phyloP scores from a whole-genome alignment of 2,888 invertebrate genomes.

The Drosophila paucipuncta region DNA sequence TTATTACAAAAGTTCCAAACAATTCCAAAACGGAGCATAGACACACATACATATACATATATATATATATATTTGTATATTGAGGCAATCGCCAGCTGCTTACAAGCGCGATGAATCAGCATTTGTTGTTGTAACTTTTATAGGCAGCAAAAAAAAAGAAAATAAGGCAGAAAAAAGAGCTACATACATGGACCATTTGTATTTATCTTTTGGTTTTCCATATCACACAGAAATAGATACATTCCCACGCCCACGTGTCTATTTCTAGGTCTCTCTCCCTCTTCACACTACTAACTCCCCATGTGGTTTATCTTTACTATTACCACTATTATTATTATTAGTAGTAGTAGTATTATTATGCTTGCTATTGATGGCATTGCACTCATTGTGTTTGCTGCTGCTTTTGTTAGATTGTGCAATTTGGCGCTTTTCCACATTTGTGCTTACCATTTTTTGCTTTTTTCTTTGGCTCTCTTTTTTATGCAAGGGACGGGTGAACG shows the following conservation, averaged over 20 bases:
- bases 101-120: slow-evolving; percentile 55
- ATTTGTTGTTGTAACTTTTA: slow-evolving; percentile 42
- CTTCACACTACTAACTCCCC: slow-evolving; percentile 27
- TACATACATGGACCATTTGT: slow-evolving; percentile 22
- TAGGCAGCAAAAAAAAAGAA: slow-evolving; percentile 21
- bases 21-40: slow-evolving; percentile 10
- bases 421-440: slow-evolving; percentile 68
- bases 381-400: slow-evolving; percentile 40
- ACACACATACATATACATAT: neutral
- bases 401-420: slow-evolving; percentile 65
- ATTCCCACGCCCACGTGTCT: slow-evolving; percentile 79
- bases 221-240: slow-evolving; percentile 62
- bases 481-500: neutral
- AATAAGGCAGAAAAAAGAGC: slow-evolving; percentile 20
- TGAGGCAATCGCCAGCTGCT: slow-evolving; percentile 43
- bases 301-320: slow-evolving; percentile 26
- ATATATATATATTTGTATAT: neutral
- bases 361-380: slow-evolving; percentile 63
- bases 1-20: slow-evolving; percentile 50
- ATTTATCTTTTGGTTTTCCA: slow-evolving; percentile 11
- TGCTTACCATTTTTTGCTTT: slow-evolving; percentile 29
- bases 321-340: slow-evolving; percentile 34
- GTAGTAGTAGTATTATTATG: slow-evolving; percentile 11
- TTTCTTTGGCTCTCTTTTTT: slow-evolving; percentile 23
- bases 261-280: slow-evolving; percentile 63